A percentile compares a stretch with the other conserved stretches of the same genome.
phyloP scores from a whole-genome alignment of 2,797 vertebrate genomes.

The Pangasius djambal region DNA sequence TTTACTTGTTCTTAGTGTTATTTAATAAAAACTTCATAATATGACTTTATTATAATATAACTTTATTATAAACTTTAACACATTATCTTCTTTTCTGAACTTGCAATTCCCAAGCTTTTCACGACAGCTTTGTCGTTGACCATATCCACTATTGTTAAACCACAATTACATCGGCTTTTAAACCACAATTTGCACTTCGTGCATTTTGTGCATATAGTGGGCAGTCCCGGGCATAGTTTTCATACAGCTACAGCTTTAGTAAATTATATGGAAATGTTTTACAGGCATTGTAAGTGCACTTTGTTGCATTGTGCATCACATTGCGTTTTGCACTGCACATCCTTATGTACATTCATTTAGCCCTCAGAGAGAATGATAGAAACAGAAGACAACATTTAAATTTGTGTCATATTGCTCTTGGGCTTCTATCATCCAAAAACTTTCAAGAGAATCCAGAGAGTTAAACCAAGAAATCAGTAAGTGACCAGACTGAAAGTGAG shows the following conservation, averaged over 20 bases:
- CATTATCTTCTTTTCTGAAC: no score
- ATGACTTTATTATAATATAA: no score
- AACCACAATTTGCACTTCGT: background rate
- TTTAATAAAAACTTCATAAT: no score
- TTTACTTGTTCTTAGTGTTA: no score
- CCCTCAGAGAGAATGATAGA: background rate
- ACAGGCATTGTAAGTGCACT: background rate
- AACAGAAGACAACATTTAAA: background rate
- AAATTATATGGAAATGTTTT: background rate
- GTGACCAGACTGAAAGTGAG: constrained; percentile 12
- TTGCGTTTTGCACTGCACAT: background rate
- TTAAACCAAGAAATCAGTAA: constrained; percentile 7
- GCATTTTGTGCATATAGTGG: background rate
- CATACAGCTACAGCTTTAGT: background rate
- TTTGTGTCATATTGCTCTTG: background rate
- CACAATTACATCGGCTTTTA: background rate
- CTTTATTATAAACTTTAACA: no score
- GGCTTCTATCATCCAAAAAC: background rate
- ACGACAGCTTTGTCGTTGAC: background rate
- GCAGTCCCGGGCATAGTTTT: background rate
- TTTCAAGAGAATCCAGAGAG: background rate
- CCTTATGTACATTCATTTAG: background rate
- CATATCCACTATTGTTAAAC: background rate
- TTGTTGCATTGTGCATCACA: background rate
- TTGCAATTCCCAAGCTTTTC: background rate